Base-by-base conservation (phyloP, 2,113 vertebrate species). In the Daphoenositta chrysoptera region DNA sequence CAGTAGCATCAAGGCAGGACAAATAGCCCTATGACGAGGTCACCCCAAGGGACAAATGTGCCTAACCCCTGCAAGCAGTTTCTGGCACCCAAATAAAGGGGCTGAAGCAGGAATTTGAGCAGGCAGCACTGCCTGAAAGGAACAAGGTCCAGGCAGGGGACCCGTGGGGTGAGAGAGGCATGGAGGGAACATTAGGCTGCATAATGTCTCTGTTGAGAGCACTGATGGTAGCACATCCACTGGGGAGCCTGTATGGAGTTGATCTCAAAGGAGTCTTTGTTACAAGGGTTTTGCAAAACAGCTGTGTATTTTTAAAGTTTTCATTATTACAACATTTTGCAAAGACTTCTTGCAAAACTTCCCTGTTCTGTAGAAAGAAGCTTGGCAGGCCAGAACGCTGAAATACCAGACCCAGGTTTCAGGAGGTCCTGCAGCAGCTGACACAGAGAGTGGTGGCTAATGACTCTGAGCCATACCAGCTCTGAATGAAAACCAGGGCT, bases 271-370 rank as follows among this genome's bases (percentile, higher is more conserved):
- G 76, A 35, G n/a, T 56, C 90, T 96, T 96, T 95, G 96, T 95
- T 81, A 51, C 0, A 1, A 60, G 51, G 23, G 18, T 53, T 95
- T 95, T 93, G 44, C 76, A 93, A 90, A 93, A 88, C 79, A 95
- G 88, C 80, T 89, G 90, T 89, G 72, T 88, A 57, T 88, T 96
- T 97, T 96, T 78, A 82, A 96, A 93, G 75, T 87, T 95, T 86
- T 94, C 83, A 90, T 96, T 94, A 96, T 93, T 95, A 87, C 95
- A 95, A 95, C 76, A 93, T 96, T 95, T 94, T 96, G 86, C 83
- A 92, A 97, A 93, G 90, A 40, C 75, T 94, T 86, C 85, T 97
- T 94, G 87, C 93, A 96, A 93, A 94, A 93, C 50, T 57, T 72
- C 83, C 50, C 69, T 70, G 35, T 42, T 86, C 39, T 75, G 65